These are phyloP conservation scores for Montifringilla adamsi DNA, from an alignment of 2,113 vertebrate species.

Conservation along the genomic window DNA sequence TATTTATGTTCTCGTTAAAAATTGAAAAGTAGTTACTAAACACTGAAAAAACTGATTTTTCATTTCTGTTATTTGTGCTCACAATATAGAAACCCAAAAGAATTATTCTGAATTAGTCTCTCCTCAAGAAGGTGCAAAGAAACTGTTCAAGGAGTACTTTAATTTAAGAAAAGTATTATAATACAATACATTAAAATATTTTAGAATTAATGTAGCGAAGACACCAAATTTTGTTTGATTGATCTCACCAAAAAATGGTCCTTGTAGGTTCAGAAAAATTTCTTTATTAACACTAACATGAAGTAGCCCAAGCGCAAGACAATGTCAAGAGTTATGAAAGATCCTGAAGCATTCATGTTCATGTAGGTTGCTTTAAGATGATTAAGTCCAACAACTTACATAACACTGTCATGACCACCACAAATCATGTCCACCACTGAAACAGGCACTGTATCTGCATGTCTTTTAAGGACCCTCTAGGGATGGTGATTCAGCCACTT, in stretches of 20 bases:
- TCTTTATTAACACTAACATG: not conserved
- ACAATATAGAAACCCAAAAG: not conserved
- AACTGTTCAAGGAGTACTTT: not conserved
- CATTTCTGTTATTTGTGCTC: not conserved
- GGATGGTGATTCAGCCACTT: not conserved
- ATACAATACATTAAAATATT: not conserved
- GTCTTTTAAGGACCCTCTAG: not conserved
- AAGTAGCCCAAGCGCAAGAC: not conserved
- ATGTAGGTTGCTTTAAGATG: not conserved
- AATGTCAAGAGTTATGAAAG: not conserved
- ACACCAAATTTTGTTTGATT: not conserved
- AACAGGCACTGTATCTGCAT: not conserved
- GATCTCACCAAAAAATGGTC: not conserved
- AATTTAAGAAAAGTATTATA: not conserved
- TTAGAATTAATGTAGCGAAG: not conserved
- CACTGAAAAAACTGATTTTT: not conserved
- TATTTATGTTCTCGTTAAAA: not conserved
- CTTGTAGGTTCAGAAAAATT: not conserved
- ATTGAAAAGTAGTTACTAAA: not conserved
- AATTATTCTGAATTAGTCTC: not conserved
- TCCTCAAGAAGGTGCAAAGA: not conserved
- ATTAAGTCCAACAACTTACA: not conserved
- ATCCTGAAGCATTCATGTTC: not conserved
- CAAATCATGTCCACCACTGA: not conserved
- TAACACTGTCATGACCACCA: not conserved